Base-by-base conservation (phyloP, 2,797 vertebrate species). In the Crax fasciolata region DNA sequence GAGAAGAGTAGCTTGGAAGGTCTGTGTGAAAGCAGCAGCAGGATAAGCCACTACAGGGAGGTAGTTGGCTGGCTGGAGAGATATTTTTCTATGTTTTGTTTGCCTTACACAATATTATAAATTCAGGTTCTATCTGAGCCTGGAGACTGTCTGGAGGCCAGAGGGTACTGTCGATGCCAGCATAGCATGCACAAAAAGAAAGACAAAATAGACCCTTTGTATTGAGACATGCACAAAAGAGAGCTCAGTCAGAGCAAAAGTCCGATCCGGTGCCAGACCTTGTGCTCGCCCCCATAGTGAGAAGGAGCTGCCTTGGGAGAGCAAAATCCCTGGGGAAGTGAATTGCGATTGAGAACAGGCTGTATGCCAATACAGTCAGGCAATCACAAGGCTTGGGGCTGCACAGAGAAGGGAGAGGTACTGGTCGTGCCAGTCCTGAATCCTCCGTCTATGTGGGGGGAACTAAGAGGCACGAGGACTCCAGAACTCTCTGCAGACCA, bases 81-180 rank as follows among this genome's bases (percentile, higher is more conserved):
- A 43, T 3, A 2, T 46, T n/a, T 74, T 63, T 5, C 51, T 48
- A 0, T 21, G 32, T 48, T 59, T 5, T 0, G 4, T 80, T 89
- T 81, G 70, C 24, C 75, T 76, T 75, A 72, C 76, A 25, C 11
- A 30, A 5, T 6, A 16, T 81, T 72, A 76, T 85, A 39, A 89
- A 89, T 85, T 85, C 86, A 81, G 71, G 48, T 81, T 65, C 81
- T 67, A 52, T 61, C 75, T 79, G 70, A 55, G 48, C 39, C 49
- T 0, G 1, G 80, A 80, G 75, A 44, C 70, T 48, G 75, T 80
- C 86, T 76, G 91, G 71, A 77, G 86, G 86, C 71, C 71, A 79
- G 85, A 89, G 90, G 80, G 49, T 80, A 84, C 39, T 1, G 24
- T 0, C n/a, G 62, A 79, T 88, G 90, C 74, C 55, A 63, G 85